Base-by-base conservation (phyloP, 2,888 invertebrate genomes). In the Pelosia muscerda region DNA sequence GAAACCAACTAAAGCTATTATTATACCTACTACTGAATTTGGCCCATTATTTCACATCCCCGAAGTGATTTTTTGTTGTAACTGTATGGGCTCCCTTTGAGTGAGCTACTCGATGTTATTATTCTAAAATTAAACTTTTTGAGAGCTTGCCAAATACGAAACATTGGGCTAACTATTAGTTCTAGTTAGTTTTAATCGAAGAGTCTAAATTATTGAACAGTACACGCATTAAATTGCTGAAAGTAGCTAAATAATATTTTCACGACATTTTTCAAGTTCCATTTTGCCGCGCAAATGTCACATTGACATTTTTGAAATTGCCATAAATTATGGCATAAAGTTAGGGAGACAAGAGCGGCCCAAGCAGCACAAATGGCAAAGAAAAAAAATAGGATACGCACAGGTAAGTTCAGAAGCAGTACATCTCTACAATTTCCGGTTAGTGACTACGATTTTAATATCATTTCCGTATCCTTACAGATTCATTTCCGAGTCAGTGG, bases 71-170 rank as follows among this genome's bases (percentile, higher is more conserved):
- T 55, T 60, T 63, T 63, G 58, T 60, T 67, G 71, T 67, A 78
- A 65, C 60, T 69, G 74, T 73, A 57, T 69, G 28, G 34, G 68
- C 67, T 65, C 76, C 71, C 78, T 66, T 68, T 69, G 75, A 74
- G 68, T 71, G 68, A 62, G 62, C 65, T 71, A 78, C 80, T 76
- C 76, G 78, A 82, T 80, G 49, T 19, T 71, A 73, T 68, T 71
- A 77, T 85, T 91, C 90, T 91, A 91, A 86, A 85, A 86, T 86
- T 91, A 89, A 84, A 87, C 81, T 70, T 85, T 49, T 91, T 92
- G 92, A 89, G 84, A 81, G 78, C 78, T 81, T 90, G 92, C 92
- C 92, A 92, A n/a, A 91, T 82, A 74, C 10, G 28, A 53, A 42
- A 72, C 73, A 76, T 76, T 69, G 71, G 76, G 25, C 57, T 54